Evolutionary conservation across 1,140 invertebrate species (phyloP).

Genomic region (Drosophila ananassae): DNA sequence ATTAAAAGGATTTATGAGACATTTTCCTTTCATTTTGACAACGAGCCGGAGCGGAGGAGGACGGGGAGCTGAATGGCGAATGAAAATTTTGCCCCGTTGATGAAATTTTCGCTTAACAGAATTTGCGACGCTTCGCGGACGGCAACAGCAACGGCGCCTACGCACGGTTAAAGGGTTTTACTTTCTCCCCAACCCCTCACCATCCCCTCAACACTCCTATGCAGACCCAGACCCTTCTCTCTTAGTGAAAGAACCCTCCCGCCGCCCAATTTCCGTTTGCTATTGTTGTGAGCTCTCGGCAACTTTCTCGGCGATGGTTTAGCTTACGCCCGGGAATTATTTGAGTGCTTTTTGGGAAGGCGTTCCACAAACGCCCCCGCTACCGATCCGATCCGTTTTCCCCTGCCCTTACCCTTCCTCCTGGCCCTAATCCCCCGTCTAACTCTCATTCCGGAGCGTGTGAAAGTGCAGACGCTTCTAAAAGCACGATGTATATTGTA

Average conservation of each 20-base stretch:
- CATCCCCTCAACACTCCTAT: neutral
- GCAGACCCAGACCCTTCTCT: neutral
- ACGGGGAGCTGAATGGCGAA: slow-evolving; percentile 54
- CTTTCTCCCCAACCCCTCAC: slow-evolving; percentile 39
- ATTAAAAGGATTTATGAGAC: slow-evolving; percentile 83
- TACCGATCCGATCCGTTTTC: slow-evolving; percentile 1
- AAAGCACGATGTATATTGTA: slow-evolving; percentile 29
- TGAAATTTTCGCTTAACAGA: slow-evolving; percentile 82
- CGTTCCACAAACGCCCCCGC: slow-evolving; percentile 23
- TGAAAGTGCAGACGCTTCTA: slow-evolving; percentile 76
- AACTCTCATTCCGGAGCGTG: slow-evolving; percentile 54
- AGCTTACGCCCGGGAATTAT: slow-evolving; percentile 80
- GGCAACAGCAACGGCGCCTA: slow-evolving; percentile 42
- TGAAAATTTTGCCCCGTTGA: slow-evolving; percentile 73
- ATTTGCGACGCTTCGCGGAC: slow-evolving; percentile 75
- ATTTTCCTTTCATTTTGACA: slow-evolving; percentile 83
- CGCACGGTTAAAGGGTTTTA: slow-evolving; percentile 81
- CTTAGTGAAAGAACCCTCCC: neutral
- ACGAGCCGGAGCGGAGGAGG: slow-evolving; percentile 40
- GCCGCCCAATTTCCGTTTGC: slow-evolving; percentile 37
- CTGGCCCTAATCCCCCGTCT: neutral
- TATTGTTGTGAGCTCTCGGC: slow-evolving; percentile 71
- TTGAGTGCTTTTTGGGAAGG: slow-evolving; percentile 74
- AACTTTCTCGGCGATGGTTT: slow-evolving; percentile 73
- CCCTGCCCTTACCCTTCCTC: neutral